Evolutionary conservation across 2,888 invertebrate species (phyloP), one percentile per base, ranked within the genome.

Genomic region (Amitus sp.): DNA sequence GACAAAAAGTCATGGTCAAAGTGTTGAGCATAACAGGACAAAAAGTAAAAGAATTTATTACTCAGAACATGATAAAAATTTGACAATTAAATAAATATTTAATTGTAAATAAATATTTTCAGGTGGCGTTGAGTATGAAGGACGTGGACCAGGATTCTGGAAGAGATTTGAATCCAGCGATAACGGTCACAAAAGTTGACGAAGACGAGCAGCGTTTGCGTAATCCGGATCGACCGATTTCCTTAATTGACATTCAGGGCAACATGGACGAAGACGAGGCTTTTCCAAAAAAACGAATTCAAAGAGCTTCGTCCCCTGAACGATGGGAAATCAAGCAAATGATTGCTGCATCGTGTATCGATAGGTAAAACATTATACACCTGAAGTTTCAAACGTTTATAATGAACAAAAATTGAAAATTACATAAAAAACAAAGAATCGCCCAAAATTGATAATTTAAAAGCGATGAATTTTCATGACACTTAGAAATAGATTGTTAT

Each of bases 101-200:
- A 27, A 27, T 27, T 33, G 9, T 12, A 3, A 10, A n/a, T 33
- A 12, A 20, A 28, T 20, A n/a, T 40, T 42, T 53, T 37, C 20
- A 97, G 83, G 93, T 95, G 0, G 97, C 98, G 1, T 85, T 98
- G 1, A 95, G 95, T 0, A 96, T 98, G 92, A 98, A 97, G 84
- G 98, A 99, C 83, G 99, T 98, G 0, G 95, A 98, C 79, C 99
- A 99, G 82, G 89, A 90, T 15, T 92, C 92, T 0, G 99, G 99
- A 0, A 91, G 90, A 77, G 99, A 99, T 85, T 84, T 99, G 48
- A 98, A 98, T 84, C 98, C 98, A 0, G 83, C 88, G 0, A 88
- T 91, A 74, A 86, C 88, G 6, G 86, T 89, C 66, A 78, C 86
- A 37, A 88, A 88, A 83, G 86, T 88, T 67, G 85, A 84, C 17